Base-by-base conservation (phyloP, 1,140 invertebrate genomes). In the Condylostylus longicornis region DNA sequence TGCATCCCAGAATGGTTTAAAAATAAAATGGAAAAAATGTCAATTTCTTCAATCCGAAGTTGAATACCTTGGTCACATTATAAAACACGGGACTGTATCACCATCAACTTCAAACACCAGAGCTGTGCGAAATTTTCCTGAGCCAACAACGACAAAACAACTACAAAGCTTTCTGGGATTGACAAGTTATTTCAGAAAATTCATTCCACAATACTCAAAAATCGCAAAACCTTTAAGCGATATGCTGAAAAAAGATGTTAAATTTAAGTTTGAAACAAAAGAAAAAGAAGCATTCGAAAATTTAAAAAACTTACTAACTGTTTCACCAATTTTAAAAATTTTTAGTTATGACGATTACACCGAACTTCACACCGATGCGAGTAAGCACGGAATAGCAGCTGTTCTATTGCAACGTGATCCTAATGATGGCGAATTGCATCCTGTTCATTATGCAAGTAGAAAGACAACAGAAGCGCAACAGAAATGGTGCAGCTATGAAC, bases 121-220 rank as follows among this genome's bases (percentile, higher is more conserved):
- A 33, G 55, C 54, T 4, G 42, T 60, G 3, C 39, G 35, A 36
- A 42, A 50, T 12, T 51, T 51, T 41, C 46, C 48, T 3, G 17
- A 20, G 23, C 54, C 57, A 10, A 45, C 15, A 13, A 50, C 48
- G 20, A 21, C 33, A 2, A 52, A 52, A 14, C 18, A 41, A 29
- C 37, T 54, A 5, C 51, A 61, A 31, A 38, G 35, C 19, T 58
- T 51, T 35, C 28, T 48, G 4, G 53, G 57, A n/a, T 30, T 61
- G 31, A 49, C 47, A 3, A 46, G 48, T 18, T 59, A 58, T 46
- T 58, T 61, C 35, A 27, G 52, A 10, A 46, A 44, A 42, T 54
- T 55, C 38, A 50, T 55, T 9, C 30, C 38, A 14, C 29, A 30
- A 17, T 59, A 43, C 30, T 27, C 51, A 8, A 33, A 37, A 22